These are phyloP conservation scores for Drosophila nr. fundita DNA, from an alignment of 2,888 invertebrate genomes.

Conservation along the genomic window DNA sequence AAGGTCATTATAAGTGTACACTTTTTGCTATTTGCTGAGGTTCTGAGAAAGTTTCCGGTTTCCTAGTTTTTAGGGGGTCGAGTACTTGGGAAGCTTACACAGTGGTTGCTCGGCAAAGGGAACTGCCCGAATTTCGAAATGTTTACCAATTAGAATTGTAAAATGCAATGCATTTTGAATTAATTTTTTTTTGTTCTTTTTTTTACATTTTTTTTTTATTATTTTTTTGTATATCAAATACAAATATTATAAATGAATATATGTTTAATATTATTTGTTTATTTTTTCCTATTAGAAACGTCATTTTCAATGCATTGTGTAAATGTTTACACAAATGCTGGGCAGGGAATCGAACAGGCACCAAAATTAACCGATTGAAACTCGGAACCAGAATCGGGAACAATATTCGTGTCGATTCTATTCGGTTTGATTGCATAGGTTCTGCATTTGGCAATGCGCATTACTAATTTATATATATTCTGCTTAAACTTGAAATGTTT, in stretches of 20 bases:
- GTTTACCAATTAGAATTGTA: background rate
- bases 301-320: background rate
- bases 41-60: constrained; percentile 4
- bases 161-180: background rate
- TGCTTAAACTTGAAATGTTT: background rate
- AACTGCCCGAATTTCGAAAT: background rate
- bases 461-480: background rate
- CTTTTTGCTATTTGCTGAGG: constrained; percentile 17
- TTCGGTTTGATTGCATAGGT: background rate
- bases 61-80: background rate
- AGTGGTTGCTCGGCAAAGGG: constrained; percentile 10
- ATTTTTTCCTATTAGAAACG: background rate
- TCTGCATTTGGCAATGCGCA: background rate
- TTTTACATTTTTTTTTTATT: background rate
- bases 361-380: background rate
- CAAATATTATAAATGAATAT: background rate
- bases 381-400: background rate
- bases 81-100: background rate
- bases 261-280: background rate
- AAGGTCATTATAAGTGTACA: background rate
- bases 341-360: background rate
- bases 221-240: background rate
- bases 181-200: background rate
- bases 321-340: background rate
- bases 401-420: background rate